phyloP scores from a whole-genome alignment of 1,140 invertebrate genomes.

The Semibalanus balanoides region DNA sequence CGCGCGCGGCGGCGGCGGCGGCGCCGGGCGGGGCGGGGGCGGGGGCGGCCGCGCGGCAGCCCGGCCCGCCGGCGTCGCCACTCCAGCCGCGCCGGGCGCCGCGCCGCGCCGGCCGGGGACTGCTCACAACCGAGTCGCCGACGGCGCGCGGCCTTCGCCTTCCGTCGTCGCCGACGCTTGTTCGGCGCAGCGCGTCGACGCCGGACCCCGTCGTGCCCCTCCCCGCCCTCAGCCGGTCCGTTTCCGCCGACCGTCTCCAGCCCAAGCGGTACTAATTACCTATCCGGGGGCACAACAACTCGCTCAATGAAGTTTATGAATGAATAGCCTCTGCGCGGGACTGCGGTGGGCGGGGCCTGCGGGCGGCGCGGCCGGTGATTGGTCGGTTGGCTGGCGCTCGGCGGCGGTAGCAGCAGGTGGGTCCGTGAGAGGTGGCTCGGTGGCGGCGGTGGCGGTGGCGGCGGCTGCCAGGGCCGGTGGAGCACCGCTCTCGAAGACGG shows the following conservation, averaged over 20 bases:
- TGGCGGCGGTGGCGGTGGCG: too few relatives aligned
- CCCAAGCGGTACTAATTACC: neutral
- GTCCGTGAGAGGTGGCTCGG: neutral
- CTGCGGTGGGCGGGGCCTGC: too few relatives aligned
- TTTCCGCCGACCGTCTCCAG: neutral
- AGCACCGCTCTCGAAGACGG: too few relatives aligned
- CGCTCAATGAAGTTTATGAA: slow-evolving; percentile 7
- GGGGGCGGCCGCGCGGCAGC: too few relatives aligned
- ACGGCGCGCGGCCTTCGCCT: neutral
- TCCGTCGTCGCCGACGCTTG: neutral
- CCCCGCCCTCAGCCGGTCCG: too few relatives aligned
- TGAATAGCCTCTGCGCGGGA: slow-evolving; percentile 1
- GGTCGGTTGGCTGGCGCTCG: neutral
- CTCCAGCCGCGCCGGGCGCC: too few relatives aligned
- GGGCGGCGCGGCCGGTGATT: neutral
- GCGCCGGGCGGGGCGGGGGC: too few relatives aligned
- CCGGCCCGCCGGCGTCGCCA: too few relatives aligned
- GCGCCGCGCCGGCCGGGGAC: too few relatives aligned
- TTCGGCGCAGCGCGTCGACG: neutral
- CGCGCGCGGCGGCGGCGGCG: too few relatives aligned
- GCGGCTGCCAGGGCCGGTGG: too few relatives aligned
- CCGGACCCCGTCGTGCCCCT: neutral
- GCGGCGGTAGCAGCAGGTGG: neutral
- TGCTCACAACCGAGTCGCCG: too few relatives aligned
- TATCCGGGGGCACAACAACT: neutral